These are phyloP conservation scores for Geopemphigus sp. DNA, from an alignment of 1,140 invertebrate genomes.

Conservation along the genomic window DNA sequence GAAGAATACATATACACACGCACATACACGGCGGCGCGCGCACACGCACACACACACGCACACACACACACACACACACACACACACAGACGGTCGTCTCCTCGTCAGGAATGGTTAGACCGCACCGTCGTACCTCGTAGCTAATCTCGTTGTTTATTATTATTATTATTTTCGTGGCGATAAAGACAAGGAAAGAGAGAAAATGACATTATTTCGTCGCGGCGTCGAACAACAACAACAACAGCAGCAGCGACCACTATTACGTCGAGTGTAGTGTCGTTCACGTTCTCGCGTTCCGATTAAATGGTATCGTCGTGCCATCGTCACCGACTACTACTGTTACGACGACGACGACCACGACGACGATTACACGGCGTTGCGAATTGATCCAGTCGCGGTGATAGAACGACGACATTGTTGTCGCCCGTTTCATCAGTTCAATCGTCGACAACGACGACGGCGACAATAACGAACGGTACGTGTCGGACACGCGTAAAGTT, in stretches of 20 bases:
- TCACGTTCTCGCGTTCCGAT: background rate
- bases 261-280: conserved; percentile 17
- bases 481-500: background rate
- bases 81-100: background rate
- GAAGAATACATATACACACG: background rate
- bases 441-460: background rate
- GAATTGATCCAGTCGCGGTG: too few relatives aligned
- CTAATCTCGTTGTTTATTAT: conserved; percentile 25
- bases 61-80: background rate
- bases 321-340: background rate
- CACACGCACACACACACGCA: background rate
- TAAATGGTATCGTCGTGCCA: background rate
- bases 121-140: background rate
- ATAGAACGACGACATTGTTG: too few relatives aligned
- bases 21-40: background rate
- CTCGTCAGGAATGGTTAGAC: conserved; percentile 5
- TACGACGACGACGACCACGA: background rate
- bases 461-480: background rate
- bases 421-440: background rate
- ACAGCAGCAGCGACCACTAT: too few relatives aligned
- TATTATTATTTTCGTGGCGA: conserved; percentile 14
- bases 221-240: background rate
- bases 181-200: background rate
- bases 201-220: conserved; percentile 21
- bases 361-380: background rate